Evolutionary conservation across 2,797 vertebrate genomes (phyloP).

Genomic region (Siniperca undulata): DNA sequence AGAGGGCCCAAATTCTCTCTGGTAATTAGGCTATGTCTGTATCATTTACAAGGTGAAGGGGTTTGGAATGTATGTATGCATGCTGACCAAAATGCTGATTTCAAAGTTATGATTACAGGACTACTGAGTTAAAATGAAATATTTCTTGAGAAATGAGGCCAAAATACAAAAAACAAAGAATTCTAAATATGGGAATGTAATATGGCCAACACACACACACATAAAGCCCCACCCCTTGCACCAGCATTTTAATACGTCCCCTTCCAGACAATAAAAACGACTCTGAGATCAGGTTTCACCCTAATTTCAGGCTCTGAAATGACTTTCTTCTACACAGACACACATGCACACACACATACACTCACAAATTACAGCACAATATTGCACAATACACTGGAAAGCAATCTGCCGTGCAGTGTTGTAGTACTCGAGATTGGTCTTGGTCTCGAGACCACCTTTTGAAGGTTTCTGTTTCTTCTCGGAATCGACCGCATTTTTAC

Average conservation of each 20-base stretch:
- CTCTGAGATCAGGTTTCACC: background rate
- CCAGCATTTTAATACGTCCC: background rate
- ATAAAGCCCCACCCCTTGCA: background rate
- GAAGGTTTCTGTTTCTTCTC: too few species aligned
- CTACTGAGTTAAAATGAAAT: background rate
- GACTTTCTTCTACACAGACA: conserved; percentile 1
- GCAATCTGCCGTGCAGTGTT: background rate
- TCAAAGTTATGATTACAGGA: conserved; percentile 4
- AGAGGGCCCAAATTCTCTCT: background rate
- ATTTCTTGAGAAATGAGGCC: background rate
- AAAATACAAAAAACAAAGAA: background rate
- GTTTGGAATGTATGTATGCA: background rate
- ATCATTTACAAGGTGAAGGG: conserved; percentile 6
- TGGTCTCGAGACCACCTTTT: too few species aligned
- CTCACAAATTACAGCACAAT: background rate
- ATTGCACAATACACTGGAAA: conserved; percentile 1
- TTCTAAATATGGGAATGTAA: background rate
- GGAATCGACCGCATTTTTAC: too few species aligned
- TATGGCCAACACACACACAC: background rate
- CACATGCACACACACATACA: background rate
- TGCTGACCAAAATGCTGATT: background rate
- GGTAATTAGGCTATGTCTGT: conserved; percentile 5
- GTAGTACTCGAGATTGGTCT: too few species aligned
- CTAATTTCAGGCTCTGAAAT: conserved; percentile 17
- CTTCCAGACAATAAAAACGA: conserved; percentile 14